phyloP scores from a whole-genome alignment of 64 coral and sea anemone species.

The Stylophora pistillata region DNA sequence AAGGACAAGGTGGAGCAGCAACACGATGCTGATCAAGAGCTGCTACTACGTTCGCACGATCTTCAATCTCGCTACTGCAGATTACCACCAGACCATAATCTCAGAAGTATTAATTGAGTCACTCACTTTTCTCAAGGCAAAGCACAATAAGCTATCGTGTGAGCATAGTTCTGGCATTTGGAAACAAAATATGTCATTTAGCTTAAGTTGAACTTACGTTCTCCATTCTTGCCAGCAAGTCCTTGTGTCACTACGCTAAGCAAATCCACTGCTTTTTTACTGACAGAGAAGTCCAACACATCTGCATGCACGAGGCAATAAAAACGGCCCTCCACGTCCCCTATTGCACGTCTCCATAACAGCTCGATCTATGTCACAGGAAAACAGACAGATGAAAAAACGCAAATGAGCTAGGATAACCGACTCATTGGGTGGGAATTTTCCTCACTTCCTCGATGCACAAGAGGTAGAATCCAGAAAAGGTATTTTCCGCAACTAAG shows the following conservation, averaged over 20 bases:
- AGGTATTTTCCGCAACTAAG: too few relatives aligned
- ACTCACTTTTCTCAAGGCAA: too few relatives aligned
- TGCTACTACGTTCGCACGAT: conserved; percentile 76
- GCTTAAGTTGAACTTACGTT: not conserved
- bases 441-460: too few relatives aligned
- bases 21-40: conserved; percentile 78
- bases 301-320: conserved; percentile 88
- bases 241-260: conserved; percentile 54
- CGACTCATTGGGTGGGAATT: too few relatives aligned
- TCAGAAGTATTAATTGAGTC: conserved; percentile 31
- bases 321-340: conserved; percentile 62
- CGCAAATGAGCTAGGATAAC: too few relatives aligned
- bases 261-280: conserved; percentile 68
- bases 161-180: not conserved
- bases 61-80: conserved; percentile 89
- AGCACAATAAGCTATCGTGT: too few relatives aligned
- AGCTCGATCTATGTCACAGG: conserved; percentile 56
- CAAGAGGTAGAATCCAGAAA: too few relatives aligned
- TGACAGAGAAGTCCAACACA: conserved; percentile 79
- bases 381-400: not conserved
- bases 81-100: conserved; percentile 79
- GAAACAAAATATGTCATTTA: not conserved
- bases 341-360: conserved; percentile 80
- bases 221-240: conserved; percentile 43
- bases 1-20: conserved; percentile 55